phyloP scores from a whole-genome alignment of 2,888 invertebrate genomes.

The Tanypteryx hageni region DNA sequence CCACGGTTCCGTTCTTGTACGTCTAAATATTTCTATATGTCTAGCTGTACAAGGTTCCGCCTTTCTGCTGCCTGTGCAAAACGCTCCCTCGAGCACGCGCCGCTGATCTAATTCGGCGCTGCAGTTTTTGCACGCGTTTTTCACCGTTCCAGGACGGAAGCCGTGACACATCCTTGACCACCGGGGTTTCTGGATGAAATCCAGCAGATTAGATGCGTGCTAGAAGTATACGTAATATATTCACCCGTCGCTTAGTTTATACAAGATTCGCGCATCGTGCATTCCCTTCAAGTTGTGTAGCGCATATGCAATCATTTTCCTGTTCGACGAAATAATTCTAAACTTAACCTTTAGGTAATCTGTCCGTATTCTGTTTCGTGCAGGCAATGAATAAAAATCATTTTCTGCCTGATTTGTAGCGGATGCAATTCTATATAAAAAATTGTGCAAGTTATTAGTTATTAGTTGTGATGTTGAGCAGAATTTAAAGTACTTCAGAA shows the following conservation, averaged over 20 bases:
- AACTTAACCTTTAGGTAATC: too few relatives aligned
- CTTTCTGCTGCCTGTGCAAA: neutral
- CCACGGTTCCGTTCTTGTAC: too few relatives aligned
- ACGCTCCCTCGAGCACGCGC: neutral
- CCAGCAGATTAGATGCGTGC: neutral
- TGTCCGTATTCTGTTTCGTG: too few relatives aligned
- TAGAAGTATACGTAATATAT: constrained; percentile 3
- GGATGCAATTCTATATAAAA: too few relatives aligned
- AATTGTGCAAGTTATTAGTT: too few relatives aligned
- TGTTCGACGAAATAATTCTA: neutral
- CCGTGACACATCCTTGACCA: constrained; percentile 7
- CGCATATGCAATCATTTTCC: neutral
- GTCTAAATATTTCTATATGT: too few relatives aligned
- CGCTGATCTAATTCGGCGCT: neutral
- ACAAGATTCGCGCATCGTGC: neutral
- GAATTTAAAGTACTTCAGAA: too few relatives aligned
- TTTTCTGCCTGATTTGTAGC: too few relatives aligned
- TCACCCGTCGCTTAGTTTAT: neutral
- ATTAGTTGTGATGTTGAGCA: too few relatives aligned
- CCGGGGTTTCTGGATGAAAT: neutral
- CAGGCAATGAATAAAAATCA: too few relatives aligned
- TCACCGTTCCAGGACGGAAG: neutral
- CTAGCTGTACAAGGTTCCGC: neutral
- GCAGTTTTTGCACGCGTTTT: neutral
- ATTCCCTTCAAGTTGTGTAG: neutral